Base-by-base conservation (phyloP, 2,797 vertebrate genomes). In the Protosalanx chinensis region DNA sequence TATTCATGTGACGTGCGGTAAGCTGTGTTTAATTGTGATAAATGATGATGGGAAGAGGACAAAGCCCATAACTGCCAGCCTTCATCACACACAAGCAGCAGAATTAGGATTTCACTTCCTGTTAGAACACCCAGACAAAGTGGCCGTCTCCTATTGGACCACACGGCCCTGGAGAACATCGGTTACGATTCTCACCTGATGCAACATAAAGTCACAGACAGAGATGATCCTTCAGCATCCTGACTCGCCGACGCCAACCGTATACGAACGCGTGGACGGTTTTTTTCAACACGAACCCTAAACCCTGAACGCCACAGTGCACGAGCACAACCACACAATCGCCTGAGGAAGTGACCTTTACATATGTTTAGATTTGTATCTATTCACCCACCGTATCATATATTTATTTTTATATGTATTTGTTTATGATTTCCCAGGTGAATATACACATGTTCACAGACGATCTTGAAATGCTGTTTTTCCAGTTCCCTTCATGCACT, bases 21-120 rank as follows among this genome's bases (percentile, higher is more conserved):
- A 92, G 87, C 85, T 69, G 79, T 77, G 82, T 86, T 91, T 91
- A 92, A 93, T 91, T 90, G 90, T 92, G 92, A 93, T 91, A 84
- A 91, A 93, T 92, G 89, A 84, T 89, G 87, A 90, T 88, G 88
- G 12, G 46, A 56, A 76, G 78, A 74, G 68, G 78, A 58, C 69
- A 59, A 74, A 69, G 68, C 83, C 80, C 83, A 83, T 81, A 84
- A 85, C 84, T 85, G 84, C 83, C 83, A 86, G 77, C 75, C 77
- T 80, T 81, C 83, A 83, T 86, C 82, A 86, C 79, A 80, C 80
- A 79, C 83, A 86, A 84, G 81, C 82, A 82, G 82, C 81, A 82
- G 84, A 87, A 87, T 81, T 79, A 84, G 87, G 88, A 92, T 87
- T 88, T 88, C 90, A 86, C 90, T 79, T 87, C 62, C 77, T 82